Conservation (phyloP, 2,113 vertebrate species). For the Oreochromis niloticus region DNA sequence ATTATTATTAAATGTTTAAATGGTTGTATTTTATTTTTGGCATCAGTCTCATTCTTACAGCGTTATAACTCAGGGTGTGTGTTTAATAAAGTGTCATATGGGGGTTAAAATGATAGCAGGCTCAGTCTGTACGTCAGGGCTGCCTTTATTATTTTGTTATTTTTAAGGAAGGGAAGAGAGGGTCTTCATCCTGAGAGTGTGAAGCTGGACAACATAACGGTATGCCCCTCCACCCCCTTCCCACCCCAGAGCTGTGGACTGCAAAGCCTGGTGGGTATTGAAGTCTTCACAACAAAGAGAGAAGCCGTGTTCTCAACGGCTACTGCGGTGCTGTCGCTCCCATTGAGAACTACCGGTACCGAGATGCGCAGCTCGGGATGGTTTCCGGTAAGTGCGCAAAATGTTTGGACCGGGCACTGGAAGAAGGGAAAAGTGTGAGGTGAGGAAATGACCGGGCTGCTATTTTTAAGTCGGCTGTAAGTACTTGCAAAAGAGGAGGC, state of each 20-base stretch:
- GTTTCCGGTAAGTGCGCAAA: constrained; percentile 67
- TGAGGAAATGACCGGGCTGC: constrained; percentile 44
- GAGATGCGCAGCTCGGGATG: constrained; percentile 33
- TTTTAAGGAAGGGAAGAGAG: background rate
- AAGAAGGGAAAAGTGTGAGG: constrained; percentile 45
- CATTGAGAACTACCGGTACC: constrained; percentile 69
- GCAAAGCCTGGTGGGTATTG: constrained; percentile 60
- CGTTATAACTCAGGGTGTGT: background rate
- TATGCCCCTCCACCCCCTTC: background rate
- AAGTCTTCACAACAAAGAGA: constrained; percentile 39
- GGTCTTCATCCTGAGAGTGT: background rate
- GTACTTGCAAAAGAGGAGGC: constrained; percentile 19
- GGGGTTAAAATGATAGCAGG: background rate
- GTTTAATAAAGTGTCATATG: background rate
- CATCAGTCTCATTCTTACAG: background rate
- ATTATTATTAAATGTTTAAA: background rate
- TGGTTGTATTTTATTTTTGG: background rate
- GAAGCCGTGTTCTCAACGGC: background rate
- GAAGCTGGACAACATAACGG: constrained; percentile 17
- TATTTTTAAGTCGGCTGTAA: constrained; percentile 36
- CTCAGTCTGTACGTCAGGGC: background rate
- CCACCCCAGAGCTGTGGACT: background rate
- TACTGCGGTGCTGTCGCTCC: constrained; percentile 6
- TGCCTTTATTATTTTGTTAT: background rate
- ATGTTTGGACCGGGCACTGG: constrained; percentile 64